These are phyloP conservation scores for Drosophila mayaguana DNA, from an alignment of 2,888 invertebrate genomes.

Conservation along the genomic window DNA sequence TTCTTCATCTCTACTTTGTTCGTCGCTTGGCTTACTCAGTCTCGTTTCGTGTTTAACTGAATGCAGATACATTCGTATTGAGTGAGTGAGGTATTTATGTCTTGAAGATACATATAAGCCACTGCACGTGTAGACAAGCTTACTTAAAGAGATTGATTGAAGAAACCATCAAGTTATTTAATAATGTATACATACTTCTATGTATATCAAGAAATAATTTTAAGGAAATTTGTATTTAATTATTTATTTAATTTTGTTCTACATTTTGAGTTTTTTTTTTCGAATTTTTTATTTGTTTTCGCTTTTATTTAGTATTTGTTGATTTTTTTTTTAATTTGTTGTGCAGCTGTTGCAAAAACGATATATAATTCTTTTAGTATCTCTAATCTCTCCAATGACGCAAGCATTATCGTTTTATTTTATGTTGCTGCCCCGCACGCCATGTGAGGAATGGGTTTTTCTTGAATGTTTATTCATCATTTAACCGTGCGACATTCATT, in stretches of 20 bases:
- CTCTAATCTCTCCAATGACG: conserved; percentile 17
- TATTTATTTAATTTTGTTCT: no score
- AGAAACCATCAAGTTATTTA: neutral
- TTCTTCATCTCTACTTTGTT: conserved; percentile 16
- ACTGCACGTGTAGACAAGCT: conserved; percentile 29
- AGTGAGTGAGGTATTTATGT: conserved; percentile 34
- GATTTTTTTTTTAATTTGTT: neutral
- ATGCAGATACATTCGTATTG: conserved; percentile 38
- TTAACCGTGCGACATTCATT: conserved; percentile 14
- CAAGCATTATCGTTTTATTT: conserved; percentile 1
- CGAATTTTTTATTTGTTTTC: conserved; percentile 26
- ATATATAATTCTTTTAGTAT: no score
- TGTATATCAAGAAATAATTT: neutral
- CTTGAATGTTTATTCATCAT: conserved; percentile 26
- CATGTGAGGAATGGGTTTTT: conserved; percentile 37
- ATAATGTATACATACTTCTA: neutral
- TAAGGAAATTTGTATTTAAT: neutral
- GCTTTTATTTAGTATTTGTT: neutral
- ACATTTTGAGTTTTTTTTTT: conserved; percentile 2
- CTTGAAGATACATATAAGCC: conserved; percentile 39
- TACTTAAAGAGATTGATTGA: neutral
- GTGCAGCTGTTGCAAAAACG: neutral
- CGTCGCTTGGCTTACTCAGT: conserved; percentile 42
- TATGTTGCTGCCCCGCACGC: neutral
- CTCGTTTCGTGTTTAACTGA: conserved; percentile 30